Evolutionary conservation across 2,797 vertebrate genomes (phyloP).

Genomic region (Anas acuta): DNA sequence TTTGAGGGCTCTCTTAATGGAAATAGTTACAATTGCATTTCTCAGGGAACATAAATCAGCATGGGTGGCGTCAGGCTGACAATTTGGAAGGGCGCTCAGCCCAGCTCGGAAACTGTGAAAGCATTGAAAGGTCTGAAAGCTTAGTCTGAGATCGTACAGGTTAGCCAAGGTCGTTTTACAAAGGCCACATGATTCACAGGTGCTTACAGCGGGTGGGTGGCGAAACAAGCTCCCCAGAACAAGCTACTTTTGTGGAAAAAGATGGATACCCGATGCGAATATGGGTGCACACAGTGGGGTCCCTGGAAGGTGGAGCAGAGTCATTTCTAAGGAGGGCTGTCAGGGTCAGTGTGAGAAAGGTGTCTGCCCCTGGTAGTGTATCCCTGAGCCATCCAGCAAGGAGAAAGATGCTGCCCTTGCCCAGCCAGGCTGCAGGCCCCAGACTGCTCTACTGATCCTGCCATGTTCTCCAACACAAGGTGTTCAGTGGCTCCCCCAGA

Average conservation of each 20-base stretch:
- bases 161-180: background rate
- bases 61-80: background rate
- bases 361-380: background rate
- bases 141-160: background rate
- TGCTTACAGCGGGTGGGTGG: background rate
- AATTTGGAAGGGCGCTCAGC: background rate
- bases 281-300: fast-evolving
- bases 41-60: constrained; percentile 10
- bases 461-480: background rate
- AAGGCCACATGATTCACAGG: fast-evolving
- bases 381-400: background rate
- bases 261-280: fast-evolving
- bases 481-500: fast-evolving
- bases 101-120: background rate
- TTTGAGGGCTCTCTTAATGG: background rate
- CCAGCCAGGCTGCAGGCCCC: background rate
- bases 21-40: constrained; percentile 5
- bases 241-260: background rate
- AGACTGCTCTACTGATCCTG: background rate
- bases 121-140: background rate
- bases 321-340: background rate
- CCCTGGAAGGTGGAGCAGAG: background rate
- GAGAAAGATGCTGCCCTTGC: background rate
- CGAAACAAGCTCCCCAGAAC: background rate
- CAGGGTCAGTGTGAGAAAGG: background rate